Evolutionary conservation across 1,140 invertebrate species (phyloP), one percentile per base, ranked within the genome.

Genomic region (Heliothis subflexa): DNA sequence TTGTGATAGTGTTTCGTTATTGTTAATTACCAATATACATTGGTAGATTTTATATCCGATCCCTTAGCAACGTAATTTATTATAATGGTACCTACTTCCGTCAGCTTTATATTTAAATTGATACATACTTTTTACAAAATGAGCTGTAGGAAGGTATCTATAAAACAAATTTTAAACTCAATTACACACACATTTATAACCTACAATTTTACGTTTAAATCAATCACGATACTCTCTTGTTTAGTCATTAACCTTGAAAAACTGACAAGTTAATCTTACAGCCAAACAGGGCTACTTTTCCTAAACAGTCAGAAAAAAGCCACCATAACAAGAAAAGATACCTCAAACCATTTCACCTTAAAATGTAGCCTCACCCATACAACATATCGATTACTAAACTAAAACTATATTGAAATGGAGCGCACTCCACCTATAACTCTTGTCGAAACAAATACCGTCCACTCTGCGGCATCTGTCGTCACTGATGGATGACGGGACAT

Each of bases 401-500:
- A 72, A 57, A 78, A 68, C 66, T 76, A 77, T 77, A 77, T 80
- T 76, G 79, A 80, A 80, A 76, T 64, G 55, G 33, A 78, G 40
- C 70, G 74, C 57, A 73, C 68, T 73, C 70, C 74, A 77, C 28
- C 74, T 79, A 82, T 82, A 83, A 81, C 70, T 83, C 83, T 85
- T 83, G 74, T 81, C 83, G 80, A 78, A 83, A 85, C 85, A 87
- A 86, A 84, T 81, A 73, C 54, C 81, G 83, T 72, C 86, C 84
- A 84, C 86, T 86, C 83, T 74, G 78, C 88, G 86, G 82, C 89
- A 90, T 89, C 88, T 93, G 90, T 88, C 89, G 79, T 73, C 68
- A 12, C 79, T 91, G 89, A 93, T 91, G 84, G 88, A 93, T 91
- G 88, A 78, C 81, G 86, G 83, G 87, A 89, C 89, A 91, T 87